phyloP scores from a whole-genome alignment of 2,113 vertebrate species.

The Alethe diademata region DNA sequence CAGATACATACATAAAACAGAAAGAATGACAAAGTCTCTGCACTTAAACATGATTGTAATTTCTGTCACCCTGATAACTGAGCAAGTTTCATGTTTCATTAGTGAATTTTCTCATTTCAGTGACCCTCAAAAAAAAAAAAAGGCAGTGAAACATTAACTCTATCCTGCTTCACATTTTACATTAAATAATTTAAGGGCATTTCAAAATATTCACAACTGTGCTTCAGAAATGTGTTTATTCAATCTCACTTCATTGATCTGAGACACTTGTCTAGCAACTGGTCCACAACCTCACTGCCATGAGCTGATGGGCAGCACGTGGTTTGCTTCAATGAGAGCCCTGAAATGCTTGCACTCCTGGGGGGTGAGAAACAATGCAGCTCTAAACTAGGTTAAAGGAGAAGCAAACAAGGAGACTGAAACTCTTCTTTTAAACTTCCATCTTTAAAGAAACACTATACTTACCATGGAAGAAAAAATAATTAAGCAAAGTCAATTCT shows the following conservation, averaged over 20 bases:
- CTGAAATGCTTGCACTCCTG: background rate
- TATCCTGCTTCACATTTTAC: background rate
- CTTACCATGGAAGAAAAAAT: background rate
- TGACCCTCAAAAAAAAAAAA: background rate
- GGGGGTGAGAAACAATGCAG: background rate
- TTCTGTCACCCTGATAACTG: background rate
- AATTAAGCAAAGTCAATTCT: background rate
- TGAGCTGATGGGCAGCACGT: background rate
- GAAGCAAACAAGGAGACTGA: background rate
- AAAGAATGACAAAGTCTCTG: background rate
- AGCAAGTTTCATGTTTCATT: background rate
- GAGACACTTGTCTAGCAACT: rapidly evolving
- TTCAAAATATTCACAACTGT: background rate
- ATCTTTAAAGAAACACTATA: background rate
- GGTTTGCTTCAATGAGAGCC: background rate
- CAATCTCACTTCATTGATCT: background rate
- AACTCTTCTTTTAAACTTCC: background rate
- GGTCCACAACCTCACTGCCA: rapidly evolving
- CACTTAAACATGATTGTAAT: background rate
- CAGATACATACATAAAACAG: background rate
- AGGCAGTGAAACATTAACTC: background rate
- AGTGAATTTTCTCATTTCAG: background rate
- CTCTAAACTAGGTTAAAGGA: background rate
- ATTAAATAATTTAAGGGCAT: background rate
- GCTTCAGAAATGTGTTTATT: background rate